Percentiles rank a stretch among this genome's conserved stretches.
These are phyloP conservation scores for Varanus komodoensis DNA, from an alignment of 2,113 vertebrate genomes.

Conservation along the genomic window DNA sequence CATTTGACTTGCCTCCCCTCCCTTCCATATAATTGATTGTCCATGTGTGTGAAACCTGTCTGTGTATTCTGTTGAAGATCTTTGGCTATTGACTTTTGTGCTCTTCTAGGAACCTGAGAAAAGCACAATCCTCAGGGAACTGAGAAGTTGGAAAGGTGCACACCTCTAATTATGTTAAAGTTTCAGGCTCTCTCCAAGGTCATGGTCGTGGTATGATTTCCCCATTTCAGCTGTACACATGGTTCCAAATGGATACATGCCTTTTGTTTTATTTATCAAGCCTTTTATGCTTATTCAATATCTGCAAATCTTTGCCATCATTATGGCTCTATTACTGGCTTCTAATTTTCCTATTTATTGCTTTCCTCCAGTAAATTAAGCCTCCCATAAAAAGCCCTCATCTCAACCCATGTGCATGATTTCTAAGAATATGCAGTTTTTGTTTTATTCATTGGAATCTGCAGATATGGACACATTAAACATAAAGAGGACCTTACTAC, in stretches of 20 bases:
- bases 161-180: constrained; percentile 34
- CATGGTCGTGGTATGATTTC: constrained; percentile 29
- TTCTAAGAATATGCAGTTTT: constrained; percentile 2
- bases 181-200: constrained; percentile 49
- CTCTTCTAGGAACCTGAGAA: not conserved
- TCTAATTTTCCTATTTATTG: constrained; percentile 31
- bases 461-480: constrained; percentile 14
- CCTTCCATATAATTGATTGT: constrained; percentile 25
- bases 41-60: not conserved
- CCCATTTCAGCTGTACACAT: not conserved
- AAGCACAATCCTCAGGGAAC: constrained; percentile 25
- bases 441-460: constrained; percentile 23
- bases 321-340: constrained; percentile 26
- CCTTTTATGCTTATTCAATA: constrained; percentile 19
- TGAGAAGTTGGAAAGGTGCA: constrained; percentile 22
- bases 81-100: constrained; percentile 43
- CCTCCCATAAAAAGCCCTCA: constrained; percentile 11
- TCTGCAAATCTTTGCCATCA: constrained; percentile 25
- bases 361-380: constrained; percentile 13
- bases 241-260: constrained; percentile 12
- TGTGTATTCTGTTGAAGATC: constrained; percentile 14
- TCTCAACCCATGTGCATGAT: not conserved
- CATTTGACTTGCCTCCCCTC: not conserved
- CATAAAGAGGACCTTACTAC: not conserved
- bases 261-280: constrained; percentile 38